Conservation (phyloP, 2,797 vertebrate genomes). For the Psittacula derbiana region DNA sequence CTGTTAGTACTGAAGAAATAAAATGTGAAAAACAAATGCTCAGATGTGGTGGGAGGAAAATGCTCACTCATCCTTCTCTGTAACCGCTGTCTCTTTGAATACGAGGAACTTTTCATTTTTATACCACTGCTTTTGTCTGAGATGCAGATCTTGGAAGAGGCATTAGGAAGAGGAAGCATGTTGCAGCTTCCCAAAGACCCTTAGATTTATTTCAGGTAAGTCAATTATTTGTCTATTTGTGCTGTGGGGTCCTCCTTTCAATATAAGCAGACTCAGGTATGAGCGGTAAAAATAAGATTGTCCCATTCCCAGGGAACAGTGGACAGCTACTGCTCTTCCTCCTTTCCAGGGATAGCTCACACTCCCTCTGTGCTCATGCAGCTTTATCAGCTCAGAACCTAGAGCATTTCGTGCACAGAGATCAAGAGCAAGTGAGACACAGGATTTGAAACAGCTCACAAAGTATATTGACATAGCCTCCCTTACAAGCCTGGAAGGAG, state of each 20-base stretch:
- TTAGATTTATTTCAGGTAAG: not conserved
- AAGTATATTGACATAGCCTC: accelerated
- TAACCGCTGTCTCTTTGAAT: not conserved
- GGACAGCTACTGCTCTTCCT: not conserved
- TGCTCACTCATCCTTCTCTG: not conserved
- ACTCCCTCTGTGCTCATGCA: not conserved
- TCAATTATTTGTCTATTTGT: not conserved
- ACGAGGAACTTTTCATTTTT: not conserved
- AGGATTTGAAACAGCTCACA: not conserved
- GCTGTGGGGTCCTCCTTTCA: not conserved
- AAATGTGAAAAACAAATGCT: not conserved
- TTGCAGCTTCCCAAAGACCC: not conserved
- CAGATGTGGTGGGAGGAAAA: not conserved
- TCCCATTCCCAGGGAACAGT: not conserved
- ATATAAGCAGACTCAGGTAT: not conserved
- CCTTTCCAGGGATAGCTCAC: not conserved
- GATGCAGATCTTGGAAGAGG: not conserved
- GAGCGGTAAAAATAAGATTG: not conserved
- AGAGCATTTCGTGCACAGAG: not conserved
- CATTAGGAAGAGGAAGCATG: not conserved
- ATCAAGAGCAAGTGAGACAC: not conserved
- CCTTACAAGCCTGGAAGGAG: not conserved
- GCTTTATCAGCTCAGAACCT: not conserved
- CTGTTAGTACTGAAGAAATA: not conserved
- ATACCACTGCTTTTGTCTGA: not conserved